Evolutionary conservation across 2,113 vertebrate species (phyloP).

Genomic region (Malurus elegans): DNA sequence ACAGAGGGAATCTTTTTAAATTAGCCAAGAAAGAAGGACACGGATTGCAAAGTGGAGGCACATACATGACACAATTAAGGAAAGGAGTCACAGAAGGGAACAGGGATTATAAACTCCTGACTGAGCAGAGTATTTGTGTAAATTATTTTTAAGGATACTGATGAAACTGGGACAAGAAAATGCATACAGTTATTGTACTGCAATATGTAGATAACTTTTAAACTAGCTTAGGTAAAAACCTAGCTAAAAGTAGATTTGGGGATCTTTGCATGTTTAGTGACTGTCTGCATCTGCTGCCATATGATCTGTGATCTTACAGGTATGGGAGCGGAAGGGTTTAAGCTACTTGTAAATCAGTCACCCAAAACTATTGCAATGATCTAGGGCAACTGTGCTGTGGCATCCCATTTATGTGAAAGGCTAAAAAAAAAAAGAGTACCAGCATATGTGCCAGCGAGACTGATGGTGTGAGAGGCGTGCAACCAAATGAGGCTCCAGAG

Average conservation of each 20-base stretch:
- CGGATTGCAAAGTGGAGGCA: slow-evolving; percentile 27
- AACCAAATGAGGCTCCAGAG: not conserved
- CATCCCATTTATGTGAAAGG: not conserved
- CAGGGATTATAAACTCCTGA: slow-evolving; percentile 4
- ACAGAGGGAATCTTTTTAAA: not conserved
- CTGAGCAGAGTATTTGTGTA: not conserved
- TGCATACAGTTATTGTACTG: not conserved
- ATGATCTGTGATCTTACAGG: not conserved
- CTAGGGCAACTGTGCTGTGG: not conserved
- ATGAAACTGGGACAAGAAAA: not conserved
- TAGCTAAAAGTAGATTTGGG: not conserved
- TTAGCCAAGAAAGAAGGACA: not conserved
- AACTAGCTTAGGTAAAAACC: not conserved
- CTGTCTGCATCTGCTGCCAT: not conserved
- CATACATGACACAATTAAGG: not conserved
- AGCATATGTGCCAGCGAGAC: not conserved
- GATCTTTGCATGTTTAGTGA: not conserved
- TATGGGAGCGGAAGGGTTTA: not conserved
- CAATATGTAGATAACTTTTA: not conserved
- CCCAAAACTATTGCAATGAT: not conserved
- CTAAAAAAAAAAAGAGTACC: not conserved
- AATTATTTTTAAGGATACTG: slow-evolving; percentile 2
- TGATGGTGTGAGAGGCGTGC: not conserved
- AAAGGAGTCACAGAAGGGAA: slow-evolving; percentile 4
- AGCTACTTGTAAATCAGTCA: not conserved